Evolutionary conservation across 2,797 vertebrate species (phyloP).

Genomic region (Prunella strophiata): DNA sequence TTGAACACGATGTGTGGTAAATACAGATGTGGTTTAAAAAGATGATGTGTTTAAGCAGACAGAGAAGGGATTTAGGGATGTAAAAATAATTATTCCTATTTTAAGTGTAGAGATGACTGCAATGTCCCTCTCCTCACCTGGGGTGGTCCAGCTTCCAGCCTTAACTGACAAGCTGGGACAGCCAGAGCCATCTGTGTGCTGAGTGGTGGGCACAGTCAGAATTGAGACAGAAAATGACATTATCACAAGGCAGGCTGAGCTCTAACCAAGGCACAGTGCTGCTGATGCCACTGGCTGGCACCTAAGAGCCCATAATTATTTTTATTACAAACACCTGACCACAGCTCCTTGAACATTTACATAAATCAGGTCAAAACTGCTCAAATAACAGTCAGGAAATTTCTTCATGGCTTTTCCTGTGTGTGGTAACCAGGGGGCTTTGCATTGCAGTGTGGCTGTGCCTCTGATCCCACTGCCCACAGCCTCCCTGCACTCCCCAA

Average conservation of each 20-base stretch:
- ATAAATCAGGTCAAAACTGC: neutral
- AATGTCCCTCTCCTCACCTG: neutral
- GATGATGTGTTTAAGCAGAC: neutral
- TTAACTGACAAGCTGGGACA: neutral
- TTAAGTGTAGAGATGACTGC: neutral
- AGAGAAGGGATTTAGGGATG: neutral
- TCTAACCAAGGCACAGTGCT: neutral
- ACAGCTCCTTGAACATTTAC: neutral
- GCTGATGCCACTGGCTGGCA: neutral
- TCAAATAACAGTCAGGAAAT: neutral
- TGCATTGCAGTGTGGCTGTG: neutral
- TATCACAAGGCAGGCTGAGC: neutral
- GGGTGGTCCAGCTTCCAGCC: neutral
- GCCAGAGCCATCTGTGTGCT: neutral
- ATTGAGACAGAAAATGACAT: neutral
- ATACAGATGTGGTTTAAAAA: conserved; percentile 15
- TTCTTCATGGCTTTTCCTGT: neutral
- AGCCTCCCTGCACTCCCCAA: neutral
- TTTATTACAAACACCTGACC: neutral
- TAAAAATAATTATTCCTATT: neutral
- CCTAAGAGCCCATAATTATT: neutral
- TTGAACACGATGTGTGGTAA: neutral
- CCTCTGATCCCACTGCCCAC: neutral
- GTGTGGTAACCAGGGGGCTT: neutral
- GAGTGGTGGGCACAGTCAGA: neutral